Base-by-base conservation (phyloP, 2,888 invertebrate genomes). In the Fragum sueziense region DNA sequence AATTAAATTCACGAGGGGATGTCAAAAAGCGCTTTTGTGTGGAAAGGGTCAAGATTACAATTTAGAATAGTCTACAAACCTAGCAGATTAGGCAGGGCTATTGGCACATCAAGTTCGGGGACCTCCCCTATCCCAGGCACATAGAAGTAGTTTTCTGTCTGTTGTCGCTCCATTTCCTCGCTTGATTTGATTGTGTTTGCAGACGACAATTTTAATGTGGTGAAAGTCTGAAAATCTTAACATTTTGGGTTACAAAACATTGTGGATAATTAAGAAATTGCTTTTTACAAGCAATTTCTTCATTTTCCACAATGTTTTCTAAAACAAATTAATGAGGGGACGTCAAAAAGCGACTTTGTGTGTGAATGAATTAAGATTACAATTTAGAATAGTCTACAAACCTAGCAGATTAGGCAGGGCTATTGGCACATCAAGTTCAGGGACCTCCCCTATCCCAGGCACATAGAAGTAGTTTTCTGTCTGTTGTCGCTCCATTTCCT, bases 321-420 rank as follows among this genome's bases (percentile, higher is more conserved):
- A n/a, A n/a, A n/a, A n/a, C n/a, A n/a, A n/a, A n/a, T n/a, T n/a
- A n/a, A n/a, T n/a, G n/a, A n/a, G n/a, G 47, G 2, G 47, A 1
- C 6, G 47, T 47, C n/a, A n/a, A n/a, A n/a, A n/a, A n/a, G n/a
- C n/a, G n/a, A n/a, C n/a, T n/a, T n/a, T n/a, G n/a, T n/a, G n/a
- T n/a, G n/a, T 17, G n/a, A n/a, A n/a, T n/a, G n/a, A n/a, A n/a
- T n/a, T n/a, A n/a, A n/a, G n/a, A n/a, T n/a, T n/a, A n/a, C n/a
- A n/a, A n/a, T n/a, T n/a, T n/a, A n/a, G n/a, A n/a, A n/a, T n/a
- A n/a, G n/a, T n/a, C n/a, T n/a, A n/a, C n/a, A n/a, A n/a, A 92
- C 95, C 97, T 31, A 97, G 96, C 84, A 98, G 94, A 93, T 98
- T 97, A 0, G 98, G 98, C 75, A 98, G 94, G 91, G 97, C 97